Conservation (phyloP, 2,113 vertebrate genomes). For the Delphinapterus leucas region DNA sequence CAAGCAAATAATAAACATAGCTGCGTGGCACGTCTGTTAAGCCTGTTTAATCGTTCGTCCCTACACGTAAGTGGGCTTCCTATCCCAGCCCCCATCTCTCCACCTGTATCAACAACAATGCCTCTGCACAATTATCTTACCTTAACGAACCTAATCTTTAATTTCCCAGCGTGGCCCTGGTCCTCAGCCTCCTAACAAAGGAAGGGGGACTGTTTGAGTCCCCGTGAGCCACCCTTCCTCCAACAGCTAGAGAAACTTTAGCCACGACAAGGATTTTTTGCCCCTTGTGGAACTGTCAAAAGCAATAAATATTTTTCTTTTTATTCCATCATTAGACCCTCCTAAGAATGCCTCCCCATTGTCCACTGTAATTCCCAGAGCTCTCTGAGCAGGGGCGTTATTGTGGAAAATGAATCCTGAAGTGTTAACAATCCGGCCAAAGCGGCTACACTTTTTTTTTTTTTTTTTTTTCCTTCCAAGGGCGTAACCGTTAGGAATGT, state of each 20-base stretch:
- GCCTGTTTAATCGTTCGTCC: slow-evolving; percentile 58
- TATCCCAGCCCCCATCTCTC: slow-evolving; percentile 65
- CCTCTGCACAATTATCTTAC: slow-evolving; percentile 83
- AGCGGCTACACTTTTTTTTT: slow-evolving; percentile 81
- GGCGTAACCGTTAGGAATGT: slow-evolving; percentile 89
- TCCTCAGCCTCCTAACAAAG: slow-evolving; percentile 85
- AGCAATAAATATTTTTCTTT: slow-evolving; percentile 94
- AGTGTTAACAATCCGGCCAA: slow-evolving; percentile 89
- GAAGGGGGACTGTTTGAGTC: slow-evolving; percentile 83
- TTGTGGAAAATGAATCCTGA: slow-evolving; percentile 92
- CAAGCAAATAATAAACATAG: slow-evolving; percentile 63
- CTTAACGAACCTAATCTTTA: slow-evolving; percentile 90
- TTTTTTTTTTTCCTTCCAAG: slow-evolving; percentile 75
- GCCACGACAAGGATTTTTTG: slow-evolving; percentile 87
- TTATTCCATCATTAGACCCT: slow-evolving; percentile 91
- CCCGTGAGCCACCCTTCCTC: slow-evolving; percentile 82
- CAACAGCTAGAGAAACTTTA: slow-evolving; percentile 88
- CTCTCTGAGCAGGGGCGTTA: slow-evolving; percentile 86
- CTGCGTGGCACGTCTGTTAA: slow-evolving; percentile 36
- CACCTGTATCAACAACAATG: slow-evolving; percentile 87
- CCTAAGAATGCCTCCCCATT: slow-evolving; percentile 89
- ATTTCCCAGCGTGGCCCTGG: slow-evolving; percentile 87
- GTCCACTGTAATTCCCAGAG: slow-evolving; percentile 92
- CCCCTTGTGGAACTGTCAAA: slow-evolving; percentile 92
- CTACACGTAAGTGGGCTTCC: slow-evolving; percentile 58